Conservation (phyloP, 1,140 invertebrate genomes). For the Melipona quadrifasciata region DNA sequence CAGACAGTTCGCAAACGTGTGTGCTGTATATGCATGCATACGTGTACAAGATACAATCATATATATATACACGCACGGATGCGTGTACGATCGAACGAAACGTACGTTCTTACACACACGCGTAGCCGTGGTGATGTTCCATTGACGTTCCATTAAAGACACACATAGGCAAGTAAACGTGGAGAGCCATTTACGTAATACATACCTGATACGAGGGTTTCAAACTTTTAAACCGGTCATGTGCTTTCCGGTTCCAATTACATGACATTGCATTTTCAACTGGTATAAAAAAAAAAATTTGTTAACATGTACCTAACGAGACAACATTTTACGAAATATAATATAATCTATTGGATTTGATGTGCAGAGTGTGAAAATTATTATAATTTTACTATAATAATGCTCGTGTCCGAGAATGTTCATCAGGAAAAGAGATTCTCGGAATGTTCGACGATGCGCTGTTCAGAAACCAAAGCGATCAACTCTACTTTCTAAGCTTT, state of each 20-base stretch:
- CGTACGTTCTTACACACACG: neutral
- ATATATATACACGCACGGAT: neutral
- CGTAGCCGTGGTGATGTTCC: slow-evolving; percentile 9
- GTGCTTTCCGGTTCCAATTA: no score
- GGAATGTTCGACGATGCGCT: no score
- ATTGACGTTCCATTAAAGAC: slow-evolving; percentile 33
- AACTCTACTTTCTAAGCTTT: no score
- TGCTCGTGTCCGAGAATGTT: no score
- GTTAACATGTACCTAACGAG: neutral
- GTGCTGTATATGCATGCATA: neutral
- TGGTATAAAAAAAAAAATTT: neutral
- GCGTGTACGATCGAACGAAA: neutral
- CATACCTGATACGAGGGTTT: slow-evolving; percentile 64
- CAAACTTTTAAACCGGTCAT: slow-evolving; percentile 23
- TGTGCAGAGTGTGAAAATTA: no score
- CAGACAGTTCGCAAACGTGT: neutral
- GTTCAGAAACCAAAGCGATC: no score
- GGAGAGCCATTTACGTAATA: slow-evolving; percentile 65
- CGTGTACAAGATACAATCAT: neutral
- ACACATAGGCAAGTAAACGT: slow-evolving; percentile 11
- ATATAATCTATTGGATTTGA: no score
- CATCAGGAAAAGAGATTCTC: no score
- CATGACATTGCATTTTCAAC: neutral
- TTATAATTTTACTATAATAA: no score
- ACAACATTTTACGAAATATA: no score